These are phyloP conservation scores for Clarias platycephalus DNA, from an alignment of 2,797 vertebrate species.

Conservation along the genomic window DNA sequence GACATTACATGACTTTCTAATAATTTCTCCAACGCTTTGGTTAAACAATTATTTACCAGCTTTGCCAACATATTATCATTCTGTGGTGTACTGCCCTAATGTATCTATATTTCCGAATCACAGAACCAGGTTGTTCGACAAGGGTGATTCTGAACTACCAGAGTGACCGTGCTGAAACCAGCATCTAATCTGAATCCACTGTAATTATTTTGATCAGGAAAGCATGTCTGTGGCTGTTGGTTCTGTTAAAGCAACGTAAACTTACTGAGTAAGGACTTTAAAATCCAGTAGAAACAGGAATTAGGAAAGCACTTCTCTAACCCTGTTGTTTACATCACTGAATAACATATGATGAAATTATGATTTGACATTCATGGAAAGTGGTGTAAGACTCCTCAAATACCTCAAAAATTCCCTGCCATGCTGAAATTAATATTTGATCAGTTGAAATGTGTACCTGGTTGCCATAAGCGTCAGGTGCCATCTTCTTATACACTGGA, in stretches of 20 bases:
- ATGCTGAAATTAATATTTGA: neutral
- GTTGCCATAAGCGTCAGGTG: slow-evolving; percentile 94
- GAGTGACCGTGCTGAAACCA: neutral
- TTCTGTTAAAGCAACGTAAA: neutral
- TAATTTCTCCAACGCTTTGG: neutral
- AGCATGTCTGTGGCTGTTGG: neutral
- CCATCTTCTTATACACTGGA: slow-evolving; percentile 91
- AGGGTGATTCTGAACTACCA: neutral
- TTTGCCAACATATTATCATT: neutral
- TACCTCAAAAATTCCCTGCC: neutral
- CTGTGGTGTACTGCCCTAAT: neutral
- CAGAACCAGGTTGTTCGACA: neutral
- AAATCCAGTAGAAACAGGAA: neutral
- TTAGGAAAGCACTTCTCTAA: neutral
- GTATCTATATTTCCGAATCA: neutral
- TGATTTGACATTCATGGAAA: neutral
- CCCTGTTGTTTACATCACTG: neutral
- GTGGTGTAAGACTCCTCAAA: neutral
- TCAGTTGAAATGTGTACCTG: slow-evolving; percentile 77
- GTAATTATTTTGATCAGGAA: neutral
- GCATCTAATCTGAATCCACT: neutral
- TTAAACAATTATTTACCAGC: neutral
- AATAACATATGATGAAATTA: neutral
- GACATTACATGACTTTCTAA: neutral
- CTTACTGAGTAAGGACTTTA: neutral